Base-by-base conservation (phyloP, 2,888 invertebrate species). In the Trachelus stipa region DNA sequence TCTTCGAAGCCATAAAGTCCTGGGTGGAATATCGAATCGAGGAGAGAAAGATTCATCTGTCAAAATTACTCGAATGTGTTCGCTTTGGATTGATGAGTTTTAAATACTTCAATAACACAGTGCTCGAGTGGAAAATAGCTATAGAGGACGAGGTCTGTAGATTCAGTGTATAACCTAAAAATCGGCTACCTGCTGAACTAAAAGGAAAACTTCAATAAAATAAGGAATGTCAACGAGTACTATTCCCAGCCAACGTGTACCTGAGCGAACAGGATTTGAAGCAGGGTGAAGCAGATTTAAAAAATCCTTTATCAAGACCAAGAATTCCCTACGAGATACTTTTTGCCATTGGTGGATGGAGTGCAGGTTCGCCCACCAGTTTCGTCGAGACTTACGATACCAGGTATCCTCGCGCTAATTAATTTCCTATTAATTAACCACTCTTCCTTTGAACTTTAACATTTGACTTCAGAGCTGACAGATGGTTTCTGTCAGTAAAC, bases 261-360 rank as follows among this genome's bases (percentile, higher is more conserved):
- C 91, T 94, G 33, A 92, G 92, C 23, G 91, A 93, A 73, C 87
- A 93, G 84, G 93, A 93, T 84, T 92, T 92, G 1, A 88, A 92
- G 74, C 92, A 82, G 74, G 91, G 92, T 11, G 93, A 93, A 85
- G 92, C 92, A 23, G 93, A 93, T 85, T 91, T 93, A 4, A 92
- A 92, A 83, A 94, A 95, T 87, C 94, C 94, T 0, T 87, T 95
- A 68, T 93, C 94, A 12, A 92, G 95, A 80, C 96, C 97, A 0
- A 92, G 97, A 80, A 94, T 96, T 91, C 96, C 94, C 74, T 95
- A 96, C 89, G 96, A 96, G 86, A 94, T 96, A 85, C 92, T 97
- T 15, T 97, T 97, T 90, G 96, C 97, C 23, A 94, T 97, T 31
- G 97, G 97, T 4, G 97, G 97, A 1, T 97, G 97, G 97, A 93